Conservation (phyloP, 1,140 invertebrate genomes). For the Tetragonula clypearis region DNA sequence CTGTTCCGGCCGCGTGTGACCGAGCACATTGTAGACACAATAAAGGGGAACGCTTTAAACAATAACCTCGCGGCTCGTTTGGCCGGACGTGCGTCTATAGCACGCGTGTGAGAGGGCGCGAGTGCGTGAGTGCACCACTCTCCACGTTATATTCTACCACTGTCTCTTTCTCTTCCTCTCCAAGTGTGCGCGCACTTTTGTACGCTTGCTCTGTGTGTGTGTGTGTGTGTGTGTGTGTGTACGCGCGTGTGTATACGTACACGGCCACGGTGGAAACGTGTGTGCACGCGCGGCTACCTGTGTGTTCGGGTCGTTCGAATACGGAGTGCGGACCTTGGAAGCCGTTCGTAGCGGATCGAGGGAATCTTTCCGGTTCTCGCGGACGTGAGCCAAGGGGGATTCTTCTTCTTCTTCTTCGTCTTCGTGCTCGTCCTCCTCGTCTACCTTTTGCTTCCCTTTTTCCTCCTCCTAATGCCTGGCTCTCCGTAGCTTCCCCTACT, state of each 20-base stretch:
- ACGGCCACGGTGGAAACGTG: neutral
- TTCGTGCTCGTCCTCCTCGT: conserved; percentile 14
- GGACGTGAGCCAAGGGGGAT: conserved; percentile 71
- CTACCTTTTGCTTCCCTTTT: conserved; percentile 13
- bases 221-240: too few relatives aligned
- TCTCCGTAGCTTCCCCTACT: neutral
- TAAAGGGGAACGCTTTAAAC: conserved; percentile 75
- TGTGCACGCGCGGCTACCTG: neutral
- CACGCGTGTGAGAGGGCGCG: conserved; percentile 55
- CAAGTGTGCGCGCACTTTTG: neutral
- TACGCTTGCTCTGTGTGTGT: too few relatives aligned
- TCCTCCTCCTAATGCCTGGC: conserved; percentile 30
- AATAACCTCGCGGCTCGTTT: conserved; percentile 70
- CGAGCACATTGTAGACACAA: conserved; percentile 72
- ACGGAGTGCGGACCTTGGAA: conserved; percentile 77
- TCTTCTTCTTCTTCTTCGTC: conserved; percentile 67
- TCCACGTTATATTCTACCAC: neutral
- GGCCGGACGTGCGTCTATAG: conserved; percentile 75
- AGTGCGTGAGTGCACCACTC: conserved; percentile 43
- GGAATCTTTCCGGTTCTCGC: conserved; percentile 82
- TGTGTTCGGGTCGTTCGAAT: conserved; percentile 61
- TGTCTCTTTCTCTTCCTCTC: neutral
- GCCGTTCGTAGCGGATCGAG: conserved; percentile 80
- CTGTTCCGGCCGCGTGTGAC: conserved; percentile 66
- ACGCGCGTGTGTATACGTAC: neutral